These are phyloP conservation scores for Riparia riparia DNA, from an alignment of 2,113 vertebrate species.

Conservation along the genomic window DNA sequence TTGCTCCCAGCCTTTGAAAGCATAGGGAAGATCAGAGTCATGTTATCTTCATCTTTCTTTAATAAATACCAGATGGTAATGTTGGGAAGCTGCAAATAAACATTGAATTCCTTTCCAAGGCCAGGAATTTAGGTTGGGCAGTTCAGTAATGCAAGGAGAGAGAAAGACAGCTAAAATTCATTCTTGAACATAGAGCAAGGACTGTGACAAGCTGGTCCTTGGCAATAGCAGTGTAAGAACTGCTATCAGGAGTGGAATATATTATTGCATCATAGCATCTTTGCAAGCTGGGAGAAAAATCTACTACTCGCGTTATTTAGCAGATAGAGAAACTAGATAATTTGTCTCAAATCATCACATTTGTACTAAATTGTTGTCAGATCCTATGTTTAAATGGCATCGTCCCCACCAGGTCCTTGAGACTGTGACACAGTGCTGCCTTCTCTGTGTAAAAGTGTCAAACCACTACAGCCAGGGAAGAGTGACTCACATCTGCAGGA, in stretches of 20 bases:
- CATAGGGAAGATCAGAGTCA: not conserved
- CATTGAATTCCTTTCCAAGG: not conserved
- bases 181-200: not conserved
- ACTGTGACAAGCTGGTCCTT: not conserved
- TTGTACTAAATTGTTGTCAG: not conserved
- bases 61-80: not conserved
- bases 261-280: not conserved
- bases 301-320: not conserved
- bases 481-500: not conserved
- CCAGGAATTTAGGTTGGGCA: not conserved
- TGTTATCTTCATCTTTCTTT: not conserved
- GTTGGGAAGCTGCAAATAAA: not conserved
- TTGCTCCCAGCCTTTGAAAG: not conserved
- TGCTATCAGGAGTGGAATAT: not conserved
- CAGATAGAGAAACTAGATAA: not conserved
- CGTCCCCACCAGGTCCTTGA: not conserved
- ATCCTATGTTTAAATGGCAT: not conserved
- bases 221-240: not conserved
- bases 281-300: not conserved
- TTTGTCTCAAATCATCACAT: not conserved
- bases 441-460: fast-evolving
- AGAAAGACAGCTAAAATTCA: not conserved
- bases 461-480: not conserved
- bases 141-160: not conserved
- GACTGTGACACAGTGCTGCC: not conserved